Base-by-base conservation (phyloP, 1,140 invertebrate species). In the Drosophila lowei region DNA sequence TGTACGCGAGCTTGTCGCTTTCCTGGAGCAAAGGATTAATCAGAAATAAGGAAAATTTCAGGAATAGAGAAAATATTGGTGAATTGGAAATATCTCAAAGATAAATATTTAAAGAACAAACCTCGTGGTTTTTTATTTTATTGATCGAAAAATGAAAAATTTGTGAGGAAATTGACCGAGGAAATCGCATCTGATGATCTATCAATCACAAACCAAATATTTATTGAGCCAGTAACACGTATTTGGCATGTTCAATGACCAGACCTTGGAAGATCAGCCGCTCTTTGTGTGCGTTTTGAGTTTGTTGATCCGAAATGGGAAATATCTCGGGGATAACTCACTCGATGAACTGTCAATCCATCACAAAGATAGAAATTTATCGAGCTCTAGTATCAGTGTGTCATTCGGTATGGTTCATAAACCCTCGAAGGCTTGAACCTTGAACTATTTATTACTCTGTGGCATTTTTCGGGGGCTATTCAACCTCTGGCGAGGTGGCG, bases 391-490 rank as follows among this genome's bases (percentile, higher is more conserved):
- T 13, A 38, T 38, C n/a, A 52, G 44, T 49, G 44, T 43, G 55
- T 50, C 68, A 62, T 60, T 62, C 23, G 61, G 48, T 55, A 47
- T 38, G 34, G 65, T 68, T 57, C 50, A 68, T 44, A 15, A 70
- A 34, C 50, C 64, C 13, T 58, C 30, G 42, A 46, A 47, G 34
- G 30, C 55, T 18, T 38, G 8, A 59, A 49, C 48, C 55, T 66
- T 75, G 54, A 75, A 58, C 72, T 62, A 75, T 60, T 38, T 38
- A 38, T 38, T 13, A 2, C 34, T 11, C 72, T 55, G 61, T 46
- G 23, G 49, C 50, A 50, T 55, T 64, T 73, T 61, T 73, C 64
- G 50, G 38, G 38, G 70, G 50, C 68, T 72, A 63, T 72, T 72
- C 58, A 72, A 62, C 68, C 7, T 21, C 28, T 72, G 58, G 64